Base-by-base conservation (phyloP, 2,888 invertebrate genomes). In the Hipparchia semele region DNA sequence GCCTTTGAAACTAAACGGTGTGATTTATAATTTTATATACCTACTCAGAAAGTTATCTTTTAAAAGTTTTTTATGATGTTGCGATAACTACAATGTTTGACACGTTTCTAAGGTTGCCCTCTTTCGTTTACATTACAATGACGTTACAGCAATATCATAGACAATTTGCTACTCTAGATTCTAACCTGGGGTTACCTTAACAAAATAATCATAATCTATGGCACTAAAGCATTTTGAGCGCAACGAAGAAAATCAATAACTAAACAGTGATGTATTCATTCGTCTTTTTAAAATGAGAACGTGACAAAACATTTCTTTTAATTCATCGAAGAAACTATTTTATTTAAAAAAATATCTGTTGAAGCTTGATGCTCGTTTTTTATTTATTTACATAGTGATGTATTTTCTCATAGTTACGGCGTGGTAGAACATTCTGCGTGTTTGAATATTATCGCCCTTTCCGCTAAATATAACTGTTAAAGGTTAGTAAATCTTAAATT, bases 381-480 rank as follows among this genome's bases (percentile, higher is more conserved):
- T 94, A 92, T 92, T 93, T 94, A 93, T 92, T 92, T 93, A 93
- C 92, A 90, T 90, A 91, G 93, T 92, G 93, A 93, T 93, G 92
- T 90, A 88, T 91, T 87, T 91, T 91, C 88, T 90, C 92, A 88
- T 92, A 90, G 93, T 91, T 90, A 92, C 93, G 92, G 92, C 93
- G 93, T 92, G 92, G 91, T 93, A 91, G 90, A 89, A 89, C 86
- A 87, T 91, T 90, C 90, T 91, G 88, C 91, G 90, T 88, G 86
- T 88, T 82, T 88, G 86, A 88, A 84, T 90, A 85, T 84, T 90
- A 85, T 84, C 88, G 85, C 87, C 86, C 88, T 88, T 90, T 88
- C 89, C 89, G 89, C 88, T 87, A 88, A 87, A 86, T 90, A 84
- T 84, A 86, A 85, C 86, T 89, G 87, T 88, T 89, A 87, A 84